Conservation (phyloP, 2,797 vertebrate genomes). For the Podarcis lilfordi region DNA sequence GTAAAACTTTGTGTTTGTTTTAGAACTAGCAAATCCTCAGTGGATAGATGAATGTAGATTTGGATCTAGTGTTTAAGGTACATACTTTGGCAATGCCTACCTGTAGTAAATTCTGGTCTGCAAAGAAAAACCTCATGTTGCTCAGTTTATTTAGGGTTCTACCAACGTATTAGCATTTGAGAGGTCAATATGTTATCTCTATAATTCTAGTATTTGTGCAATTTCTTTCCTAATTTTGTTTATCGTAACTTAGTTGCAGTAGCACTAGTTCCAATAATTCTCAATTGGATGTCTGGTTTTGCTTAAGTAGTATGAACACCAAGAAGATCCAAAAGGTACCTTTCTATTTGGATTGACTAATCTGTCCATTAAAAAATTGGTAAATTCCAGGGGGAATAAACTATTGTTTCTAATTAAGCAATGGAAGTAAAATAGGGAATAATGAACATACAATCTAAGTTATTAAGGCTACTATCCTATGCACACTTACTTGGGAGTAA, state of each 20-base stretch:
- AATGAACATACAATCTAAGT: neutral
- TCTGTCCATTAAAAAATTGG: neutral
- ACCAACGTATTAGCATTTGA: neutral
- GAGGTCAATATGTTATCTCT: neutral
- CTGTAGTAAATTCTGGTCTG: neutral
- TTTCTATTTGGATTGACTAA: conserved; percentile 29
- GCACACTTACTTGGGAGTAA: neutral
- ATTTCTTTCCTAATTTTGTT: neutral
- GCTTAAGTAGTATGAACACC: conserved; percentile 9
- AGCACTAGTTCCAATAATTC: conserved; percentile 39
- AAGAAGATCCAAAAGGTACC: conserved; percentile 19
- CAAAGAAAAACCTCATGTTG: neutral
- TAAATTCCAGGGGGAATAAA: conserved; percentile 1
- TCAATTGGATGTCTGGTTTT: conserved; percentile 43
- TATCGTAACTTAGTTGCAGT: neutral
- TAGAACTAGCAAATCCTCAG: neutral
- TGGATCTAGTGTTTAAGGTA: neutral
- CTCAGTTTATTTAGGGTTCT: neutral
- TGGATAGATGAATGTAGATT: neutral
- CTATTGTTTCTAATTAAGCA: conserved; percentile 35
- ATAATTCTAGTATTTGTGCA: neutral
- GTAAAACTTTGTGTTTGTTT: neutral
- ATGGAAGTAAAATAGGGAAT: conserved; percentile 7
- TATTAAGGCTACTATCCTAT: neutral
- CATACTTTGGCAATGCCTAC: neutral